Conservation (phyloP, 2,113 vertebrate genomes). For the Clupea harengus region DNA sequence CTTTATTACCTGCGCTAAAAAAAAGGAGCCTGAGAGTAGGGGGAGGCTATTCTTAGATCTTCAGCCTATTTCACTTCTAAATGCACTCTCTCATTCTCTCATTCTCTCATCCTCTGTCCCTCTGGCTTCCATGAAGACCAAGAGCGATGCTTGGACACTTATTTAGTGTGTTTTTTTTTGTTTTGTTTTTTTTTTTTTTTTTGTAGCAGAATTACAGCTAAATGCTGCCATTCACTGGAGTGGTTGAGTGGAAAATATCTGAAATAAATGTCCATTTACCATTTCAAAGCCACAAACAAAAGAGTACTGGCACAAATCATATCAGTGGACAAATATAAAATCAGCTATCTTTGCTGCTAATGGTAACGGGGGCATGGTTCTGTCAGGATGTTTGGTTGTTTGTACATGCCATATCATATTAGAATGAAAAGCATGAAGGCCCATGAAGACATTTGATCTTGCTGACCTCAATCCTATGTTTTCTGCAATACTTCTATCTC, state of each 20-base stretch:
- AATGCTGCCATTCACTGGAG: neutral
- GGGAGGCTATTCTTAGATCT: slow-evolving; percentile 55
- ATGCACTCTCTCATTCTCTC: slow-evolving; percentile 53
- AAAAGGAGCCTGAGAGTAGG: slow-evolving; percentile 45
- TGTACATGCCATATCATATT: no score
- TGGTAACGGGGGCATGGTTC: neutral
- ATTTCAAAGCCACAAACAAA: neutral
- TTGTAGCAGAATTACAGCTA: slow-evolving; percentile 6
- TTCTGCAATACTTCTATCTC: no score
- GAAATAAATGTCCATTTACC: neutral
- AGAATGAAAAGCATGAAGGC: no score
- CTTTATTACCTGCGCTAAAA: slow-evolving; percentile 65
- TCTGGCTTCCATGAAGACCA: slow-evolving; percentile 29
- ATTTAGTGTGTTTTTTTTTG: neutral
- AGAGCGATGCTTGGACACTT: slow-evolving; percentile 2
- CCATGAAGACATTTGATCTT: no score
- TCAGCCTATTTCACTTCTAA: slow-evolving; percentile 58
- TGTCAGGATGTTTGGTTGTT: no score
- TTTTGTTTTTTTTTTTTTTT: slow-evolving; percentile 21
- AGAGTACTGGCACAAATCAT: neutral
- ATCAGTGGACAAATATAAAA: neutral
- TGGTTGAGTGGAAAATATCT: neutral
- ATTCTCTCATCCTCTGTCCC: slow-evolving; percentile 48
- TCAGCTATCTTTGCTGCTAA: neutral
- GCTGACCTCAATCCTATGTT: no score